Conservation (phyloP, 2,113 vertebrate species). For the Arenaria interpres region DNA sequence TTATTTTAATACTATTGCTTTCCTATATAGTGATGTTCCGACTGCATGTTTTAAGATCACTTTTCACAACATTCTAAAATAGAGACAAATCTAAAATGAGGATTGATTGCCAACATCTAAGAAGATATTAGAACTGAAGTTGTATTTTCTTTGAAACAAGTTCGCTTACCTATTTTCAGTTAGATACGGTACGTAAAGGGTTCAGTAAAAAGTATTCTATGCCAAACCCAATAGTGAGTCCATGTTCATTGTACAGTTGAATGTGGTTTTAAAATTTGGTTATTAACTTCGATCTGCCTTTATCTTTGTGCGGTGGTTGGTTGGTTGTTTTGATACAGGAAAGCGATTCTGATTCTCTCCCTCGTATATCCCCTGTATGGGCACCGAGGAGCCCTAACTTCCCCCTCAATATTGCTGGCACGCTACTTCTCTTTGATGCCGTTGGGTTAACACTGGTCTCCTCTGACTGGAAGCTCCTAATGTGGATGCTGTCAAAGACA, state of each 20-base stretch:
- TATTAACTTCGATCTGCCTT: not conserved
- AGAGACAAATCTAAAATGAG: not conserved
- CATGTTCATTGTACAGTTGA: not conserved
- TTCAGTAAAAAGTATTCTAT: not conserved
- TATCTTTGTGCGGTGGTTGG: not conserved
- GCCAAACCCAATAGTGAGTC: not conserved
- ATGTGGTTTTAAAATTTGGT: not conserved
- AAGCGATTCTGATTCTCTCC: not conserved
- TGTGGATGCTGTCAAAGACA: rapidly evolving
- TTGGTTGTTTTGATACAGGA: not conserved
- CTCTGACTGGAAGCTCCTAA: not conserved
- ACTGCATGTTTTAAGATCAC: not conserved
- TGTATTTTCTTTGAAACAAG: not conserved
- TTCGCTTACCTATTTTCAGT: not conserved
- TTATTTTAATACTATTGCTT: not conserved
- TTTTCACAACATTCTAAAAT: not conserved
- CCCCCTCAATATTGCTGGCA: not conserved
- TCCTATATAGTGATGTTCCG: not conserved
- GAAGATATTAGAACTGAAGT: not conserved
- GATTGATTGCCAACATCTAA: not conserved
- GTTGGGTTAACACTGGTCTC: not conserved
- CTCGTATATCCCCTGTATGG: not conserved
- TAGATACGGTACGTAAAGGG: not conserved
- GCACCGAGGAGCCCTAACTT: not conserved
- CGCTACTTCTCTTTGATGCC: not conserved